Evolutionary conservation across 2,113 vertebrate genomes (phyloP), one percentile per base, ranked within the genome.

Genomic region (Sinocyclocheilus anophthalmus): DNA sequence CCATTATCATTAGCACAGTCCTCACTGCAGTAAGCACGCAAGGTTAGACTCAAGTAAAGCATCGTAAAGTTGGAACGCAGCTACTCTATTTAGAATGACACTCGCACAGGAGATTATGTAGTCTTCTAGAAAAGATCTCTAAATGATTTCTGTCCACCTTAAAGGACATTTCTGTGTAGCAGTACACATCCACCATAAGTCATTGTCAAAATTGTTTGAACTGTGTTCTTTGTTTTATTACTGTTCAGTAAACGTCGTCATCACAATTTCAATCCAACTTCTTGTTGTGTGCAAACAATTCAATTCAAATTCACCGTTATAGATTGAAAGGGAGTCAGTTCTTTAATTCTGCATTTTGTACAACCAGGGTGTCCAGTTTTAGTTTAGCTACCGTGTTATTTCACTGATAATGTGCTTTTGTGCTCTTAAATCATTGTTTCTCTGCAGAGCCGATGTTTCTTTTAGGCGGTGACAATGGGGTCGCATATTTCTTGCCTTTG

Each of bases 381-480:
- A 37, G 81, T 70, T 70, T 83, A 7, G n/a, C n/a, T 14, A 26
- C 7, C 0, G 5, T 72, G 48, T 55, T 18, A 53, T 55, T 69
- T 83, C 9, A 33, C 26, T 72, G 45, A 83, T 83, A 72, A 83
- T 33, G 26, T 55, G 48, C 81, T 53, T 69, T 83, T 70, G 26
- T 69, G n/a, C 26, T 12, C 63, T 53, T 82, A 48, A 67, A 18
- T 50, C 50, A 33, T 69, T 69, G 48, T 50, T 26, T 33, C 80
- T 65, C 22, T n/a, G 12, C 22, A 63, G 37, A 81, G 63, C 16
- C 5, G 1, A 48, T 39, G 33, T 24, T 73, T 84, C 33, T 73
- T 57, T 42, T 59, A 18, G 33, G 11, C 4, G 4, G 0, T 0
- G 50, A 18, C 48, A 70, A 69, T 22, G 24, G 18, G 26, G 24